phyloP scores from a whole-genome alignment of 2,888 invertebrate species.

The Phorcus lineatus region DNA sequence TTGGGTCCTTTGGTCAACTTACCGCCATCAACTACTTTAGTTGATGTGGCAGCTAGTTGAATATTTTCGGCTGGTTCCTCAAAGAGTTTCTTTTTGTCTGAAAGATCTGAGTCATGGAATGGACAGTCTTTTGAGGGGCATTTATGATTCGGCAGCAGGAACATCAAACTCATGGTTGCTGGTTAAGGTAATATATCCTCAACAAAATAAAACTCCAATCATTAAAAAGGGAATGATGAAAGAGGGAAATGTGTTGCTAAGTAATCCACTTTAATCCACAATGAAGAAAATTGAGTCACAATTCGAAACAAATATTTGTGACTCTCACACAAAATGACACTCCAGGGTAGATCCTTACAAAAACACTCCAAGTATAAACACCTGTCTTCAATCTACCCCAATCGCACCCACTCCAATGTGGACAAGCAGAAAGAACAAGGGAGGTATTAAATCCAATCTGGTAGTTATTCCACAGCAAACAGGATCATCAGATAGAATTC shows the following conservation, averaged over 20 bases:
- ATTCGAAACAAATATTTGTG: slow-evolving; percentile 1
- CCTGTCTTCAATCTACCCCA: not conserved
- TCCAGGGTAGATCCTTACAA: not conserved
- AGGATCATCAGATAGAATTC: not conserved
- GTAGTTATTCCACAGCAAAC: not conserved
- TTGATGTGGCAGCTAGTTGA: slow-evolving; percentile 30
- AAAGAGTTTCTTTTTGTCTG: slow-evolving; percentile 28
- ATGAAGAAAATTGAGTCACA: slow-evolving; percentile 1
- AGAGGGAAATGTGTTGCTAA: not conserved
- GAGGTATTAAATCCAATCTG: not conserved
- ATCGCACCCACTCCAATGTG: not conserved
- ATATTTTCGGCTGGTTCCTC: slow-evolving; percentile 35
- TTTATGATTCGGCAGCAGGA: slow-evolving; percentile 46
- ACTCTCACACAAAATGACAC: not conserved
- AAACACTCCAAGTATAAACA: not conserved
- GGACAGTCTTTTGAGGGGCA: slow-evolving; percentile 43
- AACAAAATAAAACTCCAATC: too few relatives aligned
- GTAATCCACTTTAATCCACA: not conserved
- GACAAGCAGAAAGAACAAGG: not conserved
- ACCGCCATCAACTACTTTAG: slow-evolving; percentile 32
- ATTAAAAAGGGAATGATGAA: too few relatives aligned
- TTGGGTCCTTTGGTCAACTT: slow-evolving; percentile 26
- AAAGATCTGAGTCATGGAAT: slow-evolving; percentile 40
- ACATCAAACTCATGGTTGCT: slow-evolving; percentile 25
- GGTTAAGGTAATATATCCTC: not conserved